Base-by-base conservation (phyloP, 2,797 vertebrate genomes). In the Potorous gilbertii region DNA sequence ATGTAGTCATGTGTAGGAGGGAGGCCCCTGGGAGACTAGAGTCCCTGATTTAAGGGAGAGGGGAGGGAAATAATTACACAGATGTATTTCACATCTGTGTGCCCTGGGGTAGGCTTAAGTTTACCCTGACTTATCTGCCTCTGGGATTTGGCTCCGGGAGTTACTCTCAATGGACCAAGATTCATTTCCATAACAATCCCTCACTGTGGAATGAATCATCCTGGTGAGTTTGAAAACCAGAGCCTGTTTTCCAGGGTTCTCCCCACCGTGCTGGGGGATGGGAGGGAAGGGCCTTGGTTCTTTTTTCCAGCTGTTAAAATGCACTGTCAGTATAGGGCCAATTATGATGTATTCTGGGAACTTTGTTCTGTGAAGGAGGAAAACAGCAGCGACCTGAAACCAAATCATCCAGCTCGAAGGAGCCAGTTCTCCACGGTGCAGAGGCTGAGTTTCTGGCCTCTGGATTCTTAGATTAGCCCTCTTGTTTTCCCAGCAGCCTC, bases 81-180 rank as follows among this genome's bases (percentile, higher is more conserved):
- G 3, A 74, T 56, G 50, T 29, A 6, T 13, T 28, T n/a, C 52
- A 92, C 27, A 46, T 90, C 54, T 87, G 27, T 50, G 90, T 89
- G 40, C 16, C 29, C 1, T 46, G 6, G 29, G 27, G 27, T 18
- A 13, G 56, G 24, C 8, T 92, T 74, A 40, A n/a, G 62, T 24
- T 52, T n/a, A 90, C 40, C n/a, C n/a, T 92, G 29, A 40, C 8
- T 40, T 90, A 81, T 94, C 56, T 31, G 5, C 91, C 28, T 95
- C 56, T n/a, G 52, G 31, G 0, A 24, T 74, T 52, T 92, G n/a
- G 57, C 46, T 94, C 16, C 29, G 6, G 40, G 40, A 87, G 27
- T 74, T 95, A 46, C 28, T 62, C 57, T 95, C 92, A 56, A n/a
- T 66, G 90, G 62, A 93, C 81, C 93, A 52, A 90, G 46, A 81